phyloP scores from a whole-genome alignment of 2,113 vertebrate species.

The Ceyx cyanopectus region DNA sequence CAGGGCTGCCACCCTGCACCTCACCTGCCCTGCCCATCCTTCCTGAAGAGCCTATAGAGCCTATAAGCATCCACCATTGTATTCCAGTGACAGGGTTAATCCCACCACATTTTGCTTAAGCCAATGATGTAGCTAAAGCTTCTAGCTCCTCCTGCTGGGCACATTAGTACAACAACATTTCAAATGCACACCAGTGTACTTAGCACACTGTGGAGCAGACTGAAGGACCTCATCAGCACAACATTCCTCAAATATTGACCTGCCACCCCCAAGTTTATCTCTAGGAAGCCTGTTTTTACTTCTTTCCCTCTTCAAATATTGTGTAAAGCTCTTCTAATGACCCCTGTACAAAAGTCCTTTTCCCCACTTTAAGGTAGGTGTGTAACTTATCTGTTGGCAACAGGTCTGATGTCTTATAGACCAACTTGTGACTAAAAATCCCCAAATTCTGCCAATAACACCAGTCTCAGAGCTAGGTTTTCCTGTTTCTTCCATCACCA shows the following conservation, averaged over 20 bases:
- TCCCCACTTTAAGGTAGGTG: too few species aligned
- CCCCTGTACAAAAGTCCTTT: too few species aligned
- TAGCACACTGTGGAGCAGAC: neutral
- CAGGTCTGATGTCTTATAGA: too few species aligned
- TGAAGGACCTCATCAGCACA: neutral
- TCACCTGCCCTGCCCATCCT: neutral
- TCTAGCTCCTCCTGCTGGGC: accelerated
- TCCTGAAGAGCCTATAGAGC: too few species aligned
- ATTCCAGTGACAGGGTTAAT: neutral
- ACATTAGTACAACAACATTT: neutral
- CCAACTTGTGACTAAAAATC: too few species aligned
- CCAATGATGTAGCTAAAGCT: neutral
- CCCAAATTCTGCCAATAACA: too few species aligned
- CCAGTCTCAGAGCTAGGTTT: too few species aligned
- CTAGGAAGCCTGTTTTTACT: too few species aligned
- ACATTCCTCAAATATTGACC: neutral
- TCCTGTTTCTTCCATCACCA: too few species aligned
- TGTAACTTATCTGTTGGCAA: too few species aligned
- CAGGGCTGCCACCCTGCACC: neutral
- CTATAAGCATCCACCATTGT: neutral
- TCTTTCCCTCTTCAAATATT: neutral
- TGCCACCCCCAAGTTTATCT: neutral
- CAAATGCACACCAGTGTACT: neutral
- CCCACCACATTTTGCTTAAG: neutral
- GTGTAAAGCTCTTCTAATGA: too few species aligned